A percentile compares a stretch with the other conserved stretches of the same genome.
Conservation (phyloP, 2,113 vertebrate species). For the Cynopterus brachyotis region DNA sequence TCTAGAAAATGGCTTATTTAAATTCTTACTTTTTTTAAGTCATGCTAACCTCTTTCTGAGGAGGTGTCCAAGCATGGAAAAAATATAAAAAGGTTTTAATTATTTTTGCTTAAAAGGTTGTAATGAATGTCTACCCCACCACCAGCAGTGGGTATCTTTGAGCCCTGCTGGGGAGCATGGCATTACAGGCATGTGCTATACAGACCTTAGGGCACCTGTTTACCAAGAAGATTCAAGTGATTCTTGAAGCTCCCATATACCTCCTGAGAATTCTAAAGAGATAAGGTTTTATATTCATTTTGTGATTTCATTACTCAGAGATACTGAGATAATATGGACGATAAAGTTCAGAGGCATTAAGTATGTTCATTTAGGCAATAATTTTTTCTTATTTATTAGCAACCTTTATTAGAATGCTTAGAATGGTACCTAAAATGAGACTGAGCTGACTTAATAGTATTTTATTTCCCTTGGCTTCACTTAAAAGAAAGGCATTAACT, state of each 20-base stretch:
- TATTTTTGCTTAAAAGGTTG: not conserved
- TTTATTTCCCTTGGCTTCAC: conserved; percentile 3
- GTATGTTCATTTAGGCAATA: not conserved
- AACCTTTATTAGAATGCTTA: conserved; percentile 2
- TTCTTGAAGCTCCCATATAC: not conserved
- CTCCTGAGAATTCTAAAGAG: not conserved
- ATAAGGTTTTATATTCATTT: not conserved
- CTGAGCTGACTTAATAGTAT: not conserved
- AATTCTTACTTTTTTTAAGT: not conserved
- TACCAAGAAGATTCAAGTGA: not conserved
- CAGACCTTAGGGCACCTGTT: not conserved
- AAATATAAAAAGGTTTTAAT: not conserved
- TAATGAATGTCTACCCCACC: not conserved
- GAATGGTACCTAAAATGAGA: conserved; percentile 22
- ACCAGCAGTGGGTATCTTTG: not conserved
- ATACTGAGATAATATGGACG: not conserved
- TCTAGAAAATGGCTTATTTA: not conserved
- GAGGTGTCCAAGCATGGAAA: not conserved
- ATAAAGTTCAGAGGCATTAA: not conserved
- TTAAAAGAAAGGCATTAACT: not conserved
- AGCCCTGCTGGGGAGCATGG: not conserved
- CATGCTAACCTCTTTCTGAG: not conserved
- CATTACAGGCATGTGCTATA: not conserved
- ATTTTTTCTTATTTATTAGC: not conserved
- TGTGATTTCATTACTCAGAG: not conserved